Percentiles rank a stretch among this genome's conserved stretches.
Conservation (phyloP, 2,888 invertebrate genomes). For the Andrena chrysosceles region DNA sequence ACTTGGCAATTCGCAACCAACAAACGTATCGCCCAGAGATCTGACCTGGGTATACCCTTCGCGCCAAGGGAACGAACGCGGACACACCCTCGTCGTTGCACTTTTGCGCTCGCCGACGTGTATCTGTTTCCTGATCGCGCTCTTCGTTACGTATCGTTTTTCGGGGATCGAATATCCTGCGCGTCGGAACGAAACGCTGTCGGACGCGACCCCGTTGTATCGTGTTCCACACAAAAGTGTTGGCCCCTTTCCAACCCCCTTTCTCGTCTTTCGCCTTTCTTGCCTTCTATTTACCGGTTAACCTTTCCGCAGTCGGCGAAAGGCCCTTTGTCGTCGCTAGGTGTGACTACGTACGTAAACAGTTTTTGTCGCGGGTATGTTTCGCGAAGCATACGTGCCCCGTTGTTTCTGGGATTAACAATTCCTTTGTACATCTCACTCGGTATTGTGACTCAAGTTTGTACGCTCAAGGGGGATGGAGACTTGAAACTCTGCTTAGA, state of each 20-base stretch:
- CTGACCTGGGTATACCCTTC: neutral
- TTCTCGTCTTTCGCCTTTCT: neutral
- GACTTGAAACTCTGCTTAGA: neutral
- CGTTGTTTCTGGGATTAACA: neutral
- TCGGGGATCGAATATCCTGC: constrained; percentile 55
- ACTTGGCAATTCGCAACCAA: neutral
- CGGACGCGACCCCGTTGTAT: constrained; percentile 43
- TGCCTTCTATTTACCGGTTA: constrained; percentile 23
- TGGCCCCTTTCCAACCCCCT: constrained; percentile 49
- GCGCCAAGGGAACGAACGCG: neutral
- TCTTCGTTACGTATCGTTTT: constrained; percentile 53
- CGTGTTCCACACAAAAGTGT: constrained; percentile 59
- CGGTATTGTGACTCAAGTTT: neutral
- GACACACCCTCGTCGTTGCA: constrained; percentile 7
- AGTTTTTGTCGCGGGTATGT: constrained; percentile 4
- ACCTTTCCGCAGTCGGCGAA: constrained; percentile 11
- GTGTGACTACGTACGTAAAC: constrained; percentile 28
- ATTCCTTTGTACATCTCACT: neutral
- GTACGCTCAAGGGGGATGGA: neutral
- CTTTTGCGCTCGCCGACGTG: constrained; percentile 12
- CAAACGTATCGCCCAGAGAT: constrained; percentile 27
- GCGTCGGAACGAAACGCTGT: constrained; percentile 36
- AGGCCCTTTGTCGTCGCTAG: constrained; percentile 2
- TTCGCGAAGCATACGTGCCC: neutral
- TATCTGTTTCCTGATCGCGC: constrained; percentile 31